Base-by-base conservation (phyloP, 2,797 vertebrate genomes). In the Scyliorhinus canicula region DNA sequence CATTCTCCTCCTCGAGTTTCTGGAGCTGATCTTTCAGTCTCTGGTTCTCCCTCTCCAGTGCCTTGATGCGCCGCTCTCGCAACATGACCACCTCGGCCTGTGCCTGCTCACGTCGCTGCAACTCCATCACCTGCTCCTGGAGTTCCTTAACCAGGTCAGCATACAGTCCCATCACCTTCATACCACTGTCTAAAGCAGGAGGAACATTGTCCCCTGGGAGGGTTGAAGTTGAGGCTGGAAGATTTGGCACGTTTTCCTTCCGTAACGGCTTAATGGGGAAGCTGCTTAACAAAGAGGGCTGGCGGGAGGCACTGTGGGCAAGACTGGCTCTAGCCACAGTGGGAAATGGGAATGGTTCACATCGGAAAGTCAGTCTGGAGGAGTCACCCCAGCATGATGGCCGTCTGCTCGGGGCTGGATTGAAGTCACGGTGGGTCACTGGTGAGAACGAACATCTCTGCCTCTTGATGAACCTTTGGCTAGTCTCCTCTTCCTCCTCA, bases 1-100 rank as follows among this genome's bases (percentile, higher is more conserved):
- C 96, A 40, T 96, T 96, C 93, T 96, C 95, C 55, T 96, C 96
- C 50, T 96, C 96, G 26, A 96, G 93, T 31, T 84, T 95, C 93
- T 95, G 95, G 19, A 96, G 63, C 16, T 95, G 95, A 57, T 95
- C 95, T 63, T 95, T 95, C 55, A 96, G 91, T 84, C 95, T 95
- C 63, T 95, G 95, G 44, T 96, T 96, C 74, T 96, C 96, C 85
- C 93, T 65, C 79, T 96, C 95, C 84, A 96, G 95, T 93, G 95
- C 95, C 26, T 79, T 93, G 86, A 96, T 95, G 47, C 95, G 95
- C 47, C 95, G 94, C 60, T 96, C 95, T 86, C 88, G 95, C 84
- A 60, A 26, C 14, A 60, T 4, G 24, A 63, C 95, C 3, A 95
- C 95, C 60, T 96, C 95, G 63, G 95, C 95, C 55, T 95, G 95